Base-by-base conservation (phyloP, 37 sponge, comb jelly and placozoan genomes). In the Agelas oroides region DNA sequence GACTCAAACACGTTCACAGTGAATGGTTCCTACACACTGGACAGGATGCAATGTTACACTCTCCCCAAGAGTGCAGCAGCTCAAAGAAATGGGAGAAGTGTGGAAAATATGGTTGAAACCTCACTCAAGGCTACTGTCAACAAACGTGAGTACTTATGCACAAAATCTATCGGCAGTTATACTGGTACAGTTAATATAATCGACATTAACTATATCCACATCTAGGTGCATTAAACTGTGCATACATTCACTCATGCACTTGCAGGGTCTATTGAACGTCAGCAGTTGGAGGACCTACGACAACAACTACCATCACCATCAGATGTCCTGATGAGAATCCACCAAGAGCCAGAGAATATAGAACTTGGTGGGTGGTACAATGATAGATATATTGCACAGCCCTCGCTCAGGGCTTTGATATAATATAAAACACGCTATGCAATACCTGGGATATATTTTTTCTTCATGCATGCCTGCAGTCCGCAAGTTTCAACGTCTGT, bases 261-360 rank as follows among this genome's bases (percentile, higher is more conserved):
- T 62, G 64, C 28, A 62, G 64, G 64, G 11, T 62, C 64, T 11
- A 62, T 27, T 62, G 64, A 62, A 2, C 24, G 2, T 5, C 27
- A 62, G 28, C 64, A 62, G 2, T 13, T 62, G 28, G 64, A 62
- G 12, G 28, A 28, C 11, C 64, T 62, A 62, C 64, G 64, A 11
- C 24, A 62, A 12, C 64, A 62, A 27, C 28, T 62, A 11, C 64
- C 64, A 62, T 62, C 64, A 62, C 64, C 64, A 2, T 62, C 64
- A 62, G 5, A 62, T 2, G 64, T 27, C 12, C 64, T 62, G 5
- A 62, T 3, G 64, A 62, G 11, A 62, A 3, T 62, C 11, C 64
- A 62, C 64, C 64, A 28, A 11, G 64, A 62, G 64, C 64, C 64
- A 62, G 64, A 62, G 28, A 62, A 62, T 5, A 62, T 62, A 62